Percentiles rank a stretch among this genome's conserved stretches.
These are phyloP conservation scores for Percopsis transmontana DNA, from an alignment of 2,113 vertebrate species.

Conservation along the genomic window DNA sequence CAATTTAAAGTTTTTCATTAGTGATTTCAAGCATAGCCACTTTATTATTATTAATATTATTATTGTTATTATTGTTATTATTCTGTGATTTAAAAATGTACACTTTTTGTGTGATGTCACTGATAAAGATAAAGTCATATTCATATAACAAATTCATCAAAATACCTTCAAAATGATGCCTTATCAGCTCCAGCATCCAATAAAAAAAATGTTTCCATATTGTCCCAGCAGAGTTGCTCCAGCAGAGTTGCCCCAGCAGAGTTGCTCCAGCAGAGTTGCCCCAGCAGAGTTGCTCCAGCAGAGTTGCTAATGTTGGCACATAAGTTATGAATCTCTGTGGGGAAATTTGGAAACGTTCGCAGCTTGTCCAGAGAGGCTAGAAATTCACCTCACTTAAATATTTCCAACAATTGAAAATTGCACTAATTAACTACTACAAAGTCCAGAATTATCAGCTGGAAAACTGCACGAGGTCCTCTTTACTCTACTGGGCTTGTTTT, in stretches of 20 bases:
- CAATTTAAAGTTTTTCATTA: not conserved
- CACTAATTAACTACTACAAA: constrained; percentile 12
- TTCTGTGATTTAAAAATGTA: too few species aligned
- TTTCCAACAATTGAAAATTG: constrained; percentile 30
- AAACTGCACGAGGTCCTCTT: constrained; percentile 19
- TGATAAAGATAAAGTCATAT: too few species aligned
- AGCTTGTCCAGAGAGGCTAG: constrained; percentile 31
- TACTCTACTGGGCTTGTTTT: constrained; percentile 22
- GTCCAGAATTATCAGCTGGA: constrained; percentile 43
- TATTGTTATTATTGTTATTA: too few species aligned
- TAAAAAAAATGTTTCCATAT: too few species aligned
- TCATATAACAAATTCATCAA: too few species aligned
- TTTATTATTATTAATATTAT: too few species aligned
- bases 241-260: too few species aligned
- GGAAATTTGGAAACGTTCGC: constrained; percentile 37
- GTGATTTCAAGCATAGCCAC: not conserved
- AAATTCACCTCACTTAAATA: constrained; percentile 38
- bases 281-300: not conserved
- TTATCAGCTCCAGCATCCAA: too few species aligned
- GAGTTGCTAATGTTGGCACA: constrained; percentile 5
- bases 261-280: too few species aligned
- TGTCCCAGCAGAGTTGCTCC: too few species aligned
- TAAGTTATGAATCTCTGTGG: constrained; percentile 5
- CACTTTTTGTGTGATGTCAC: too few species aligned
- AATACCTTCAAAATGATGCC: not conserved